These are phyloP conservation scores for Leuctra nigra DNA, from an alignment of 2,888 invertebrate genomes.

Conservation along the genomic window DNA sequence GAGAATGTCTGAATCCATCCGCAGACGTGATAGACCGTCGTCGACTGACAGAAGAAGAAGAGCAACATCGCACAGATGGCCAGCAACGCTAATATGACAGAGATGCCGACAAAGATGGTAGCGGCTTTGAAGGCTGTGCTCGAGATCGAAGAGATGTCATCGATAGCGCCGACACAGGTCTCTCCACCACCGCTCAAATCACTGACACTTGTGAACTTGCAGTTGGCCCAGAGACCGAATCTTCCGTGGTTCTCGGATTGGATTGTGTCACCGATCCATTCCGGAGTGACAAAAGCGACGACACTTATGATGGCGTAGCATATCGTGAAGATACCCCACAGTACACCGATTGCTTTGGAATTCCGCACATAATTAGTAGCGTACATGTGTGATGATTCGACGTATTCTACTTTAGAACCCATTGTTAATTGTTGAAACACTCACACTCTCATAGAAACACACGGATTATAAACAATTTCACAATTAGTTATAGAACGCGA, in stretches of 20 bases:
- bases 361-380: slow-evolving; percentile 87
- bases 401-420: slow-evolving; percentile 90
- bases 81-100: slow-evolving; percentile 76
- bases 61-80: slow-evolving; percentile 84
- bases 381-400: slow-evolving; percentile 84
- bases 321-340: slow-evolving; percentile 97
- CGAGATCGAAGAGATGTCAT: slow-evolving; percentile 73
- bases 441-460: too few species aligned
- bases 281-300: slow-evolving; percentile 91
- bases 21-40: slow-evolving; percentile 86
- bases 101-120: slow-evolving; percentile 80
- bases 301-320: slow-evolving; percentile 94
- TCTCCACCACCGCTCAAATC: slow-evolving; percentile 41
- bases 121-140: slow-evolving; percentile 79
- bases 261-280: slow-evolving; percentile 76
- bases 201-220: slow-evolving; percentile 47
- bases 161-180: slow-evolving; percentile 77
- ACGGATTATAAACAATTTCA: too few species aligned
- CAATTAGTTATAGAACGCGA: background rate
- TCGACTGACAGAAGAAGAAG: slow-evolving; percentile 89
- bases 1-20: slow-evolving; percentile 95
- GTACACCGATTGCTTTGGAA: slow-evolving; percentile 90
- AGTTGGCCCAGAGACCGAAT: slow-evolving; percentile 88
- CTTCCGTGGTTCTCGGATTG: slow-evolving; percentile 83
- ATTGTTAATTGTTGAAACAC: slow-evolving; percentile 41